Evolutionary conservation across 2,113 vertebrate genomes (phyloP), one percentile per base, ranked within the genome.

Genomic region (Dipodomys merriami): DNA sequence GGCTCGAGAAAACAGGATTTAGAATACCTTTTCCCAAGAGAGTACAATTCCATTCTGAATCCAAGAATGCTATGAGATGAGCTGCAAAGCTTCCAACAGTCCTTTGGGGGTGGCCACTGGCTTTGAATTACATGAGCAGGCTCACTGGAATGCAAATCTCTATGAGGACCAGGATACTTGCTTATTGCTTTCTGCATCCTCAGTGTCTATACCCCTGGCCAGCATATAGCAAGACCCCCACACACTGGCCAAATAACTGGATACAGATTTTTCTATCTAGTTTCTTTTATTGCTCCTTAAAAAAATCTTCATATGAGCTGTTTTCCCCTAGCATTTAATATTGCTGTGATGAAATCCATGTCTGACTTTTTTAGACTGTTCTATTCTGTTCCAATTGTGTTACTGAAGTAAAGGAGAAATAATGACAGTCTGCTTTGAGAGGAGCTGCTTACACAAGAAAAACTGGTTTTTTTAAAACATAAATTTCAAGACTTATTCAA

Each of bases 1-100:
- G n/a, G 79, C 53, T 29, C 30, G 72, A 67, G 69, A 88, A 91
- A 94, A 84, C 22, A 90, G 60, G 89, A 83, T 88, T 94, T 87
- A 91, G 79, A 82, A 93, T 27, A 3, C 33, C 69, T 53, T 87
- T 91, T 90, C 86, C 76, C 78, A 82, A 81, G 2, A 90, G 27
- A 86, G 44, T 64, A 85, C 79, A 49, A 79, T 57, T 23, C 85
- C 60, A 80, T 29, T 18, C 22, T 44, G 65, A 77, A 91, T 91
- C 44, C 6, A 33, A 80, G 62, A 81, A 23, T 71, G 46, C 39
- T 69, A 67, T 18, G 46, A 95, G 80, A 92, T 72, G 85, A 86
- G 80, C 22, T 64, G 29, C 64, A 86, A 69, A 78, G 46, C 11
- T 93, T 78, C 86, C 77, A 84, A 73, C 6, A 94, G 87, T 12